phyloP scores from a whole-genome alignment of 2,113 vertebrate species.

The Amphilophus citrinellus region DNA sequence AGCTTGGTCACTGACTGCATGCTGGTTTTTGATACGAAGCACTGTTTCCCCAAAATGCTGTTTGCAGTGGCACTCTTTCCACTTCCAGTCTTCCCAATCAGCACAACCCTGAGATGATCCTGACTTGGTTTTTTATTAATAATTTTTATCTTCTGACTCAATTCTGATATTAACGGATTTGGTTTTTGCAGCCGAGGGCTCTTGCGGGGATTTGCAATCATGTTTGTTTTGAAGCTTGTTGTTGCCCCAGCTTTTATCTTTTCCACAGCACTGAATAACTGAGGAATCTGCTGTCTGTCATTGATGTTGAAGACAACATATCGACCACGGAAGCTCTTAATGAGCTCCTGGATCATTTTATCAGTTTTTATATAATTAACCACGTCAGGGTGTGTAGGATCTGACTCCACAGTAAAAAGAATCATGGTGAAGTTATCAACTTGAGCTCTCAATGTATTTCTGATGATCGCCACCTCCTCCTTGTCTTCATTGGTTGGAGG shows the following conservation, averaged over 20 bases:
- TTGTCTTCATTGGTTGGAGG: constrained; percentile 36
- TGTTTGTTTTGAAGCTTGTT: not conserved
- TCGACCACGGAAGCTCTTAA: not conserved
- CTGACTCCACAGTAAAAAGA: constrained; percentile 30
- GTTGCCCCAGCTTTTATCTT: not conserved
- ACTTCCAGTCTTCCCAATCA: constrained; percentile 40
- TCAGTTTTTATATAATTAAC: constrained; percentile 16
- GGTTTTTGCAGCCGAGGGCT: fast-evolving
- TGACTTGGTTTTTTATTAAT: not conserved
- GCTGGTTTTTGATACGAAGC: fast-evolving
- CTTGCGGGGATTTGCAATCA: not conserved
- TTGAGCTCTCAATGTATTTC: not conserved
- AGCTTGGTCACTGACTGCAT: not conserved
- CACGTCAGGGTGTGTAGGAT: not conserved
- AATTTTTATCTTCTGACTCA: not conserved
- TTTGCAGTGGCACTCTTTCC: constrained; percentile 51
- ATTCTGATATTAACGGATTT: not conserved
- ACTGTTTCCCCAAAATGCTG: not conserved
- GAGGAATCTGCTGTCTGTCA: not conserved
- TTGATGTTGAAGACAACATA: constrained; percentile 18
- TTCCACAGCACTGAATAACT: not conserved
- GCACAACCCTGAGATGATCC: constrained; percentile 11
- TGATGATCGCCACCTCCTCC: constrained; percentile 47
- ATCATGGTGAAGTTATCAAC: constrained; percentile 37
- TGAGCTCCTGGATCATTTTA: constrained; percentile 19